phyloP scores from a whole-genome alignment of 1,140 invertebrate species.

The Drosophila pectinifera region DNA sequence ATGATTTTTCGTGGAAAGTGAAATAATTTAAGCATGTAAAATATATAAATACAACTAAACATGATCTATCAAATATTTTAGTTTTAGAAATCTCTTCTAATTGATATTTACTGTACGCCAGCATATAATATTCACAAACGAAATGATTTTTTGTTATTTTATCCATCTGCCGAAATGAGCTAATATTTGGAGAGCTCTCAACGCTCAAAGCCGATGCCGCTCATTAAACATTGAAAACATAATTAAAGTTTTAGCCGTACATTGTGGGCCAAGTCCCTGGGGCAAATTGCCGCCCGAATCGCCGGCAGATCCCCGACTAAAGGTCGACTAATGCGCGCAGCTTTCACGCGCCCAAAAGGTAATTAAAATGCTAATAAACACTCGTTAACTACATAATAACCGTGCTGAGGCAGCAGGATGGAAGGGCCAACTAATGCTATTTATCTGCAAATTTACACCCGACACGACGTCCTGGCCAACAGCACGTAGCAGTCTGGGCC shows the following conservation, averaged over 20 bases:
- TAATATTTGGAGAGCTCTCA: slow-evolving; percentile 43
- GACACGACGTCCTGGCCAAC: slow-evolving; percentile 31
- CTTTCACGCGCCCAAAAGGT: slow-evolving; percentile 80
- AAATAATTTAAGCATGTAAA: no score
- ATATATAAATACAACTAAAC: no score
- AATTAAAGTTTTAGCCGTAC: slow-evolving; percentile 73
- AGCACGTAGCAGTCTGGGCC: slow-evolving; percentile 52
- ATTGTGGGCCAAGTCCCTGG: slow-evolving; percentile 30
- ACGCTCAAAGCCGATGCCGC: slow-evolving; percentile 30
- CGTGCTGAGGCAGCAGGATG: slow-evolving; percentile 42
- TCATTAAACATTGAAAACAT: slow-evolving; percentile 79
- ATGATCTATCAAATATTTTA: no score
- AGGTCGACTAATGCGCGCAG: slow-evolving; percentile 73
- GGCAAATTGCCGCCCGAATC: slow-evolving; percentile 26
- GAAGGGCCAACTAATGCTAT: slow-evolving; percentile 73
- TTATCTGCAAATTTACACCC: slow-evolving; percentile 82
- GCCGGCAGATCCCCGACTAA: slow-evolving; percentile 42
- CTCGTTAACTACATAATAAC: slow-evolving; percentile 83
- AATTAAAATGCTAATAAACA: slow-evolving; percentile 84
- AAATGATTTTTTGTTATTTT: background rate
- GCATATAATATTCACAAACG: background rate
- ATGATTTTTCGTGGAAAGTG: no score
- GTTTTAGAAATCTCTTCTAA: background rate
- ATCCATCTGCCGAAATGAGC: slow-evolving; percentile 3
- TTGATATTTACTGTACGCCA: background rate